A percentile compares a stretch with the other conserved stretches of the same genome.
Conservation (phyloP, 1,140 invertebrate genomes). For the Colletes latitarsis region DNA sequence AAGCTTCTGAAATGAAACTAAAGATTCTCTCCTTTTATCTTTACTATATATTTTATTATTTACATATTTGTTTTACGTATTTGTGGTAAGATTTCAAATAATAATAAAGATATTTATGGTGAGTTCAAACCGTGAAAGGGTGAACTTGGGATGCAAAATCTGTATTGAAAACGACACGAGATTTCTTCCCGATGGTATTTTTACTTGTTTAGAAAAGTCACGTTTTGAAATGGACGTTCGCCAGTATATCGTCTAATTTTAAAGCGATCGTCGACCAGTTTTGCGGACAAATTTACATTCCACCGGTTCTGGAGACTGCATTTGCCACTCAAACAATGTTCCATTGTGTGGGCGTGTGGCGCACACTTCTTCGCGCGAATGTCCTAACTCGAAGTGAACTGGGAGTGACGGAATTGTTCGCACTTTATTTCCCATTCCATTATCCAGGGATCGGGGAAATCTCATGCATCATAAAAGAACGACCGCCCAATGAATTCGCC, state of each 20-base stretch:
- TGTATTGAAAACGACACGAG: too few relatives aligned
- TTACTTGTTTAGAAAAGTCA: too few relatives aligned
- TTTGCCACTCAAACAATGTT: constrained; percentile 30
- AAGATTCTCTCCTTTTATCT: too few relatives aligned
- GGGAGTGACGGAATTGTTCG: constrained; percentile 59
- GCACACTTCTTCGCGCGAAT: constrained; percentile 32
- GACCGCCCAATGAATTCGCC: constrained; percentile 51
- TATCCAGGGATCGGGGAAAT: constrained; percentile 56
- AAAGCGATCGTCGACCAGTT: not conserved
- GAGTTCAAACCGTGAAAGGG: too few relatives aligned
- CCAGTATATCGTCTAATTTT: constrained; percentile 10
- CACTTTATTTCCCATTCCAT: constrained; percentile 63
- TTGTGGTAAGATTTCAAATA: too few relatives aligned
- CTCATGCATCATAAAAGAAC: constrained; percentile 64
- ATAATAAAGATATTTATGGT: too few relatives aligned
- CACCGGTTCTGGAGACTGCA: not conserved
- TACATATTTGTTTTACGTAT: too few relatives aligned
- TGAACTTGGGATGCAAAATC: too few relatives aligned
- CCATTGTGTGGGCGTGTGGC: constrained; percentile 11
- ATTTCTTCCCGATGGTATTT: too few relatives aligned
- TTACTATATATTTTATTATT: too few relatives aligned
- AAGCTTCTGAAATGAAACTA: too few relatives aligned
- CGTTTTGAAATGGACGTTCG: not conserved
- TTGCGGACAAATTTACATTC: constrained; percentile 8
- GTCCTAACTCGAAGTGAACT: constrained; percentile 18